Evolutionary conservation across 2,888 invertebrate genomes (phyloP), one percentile per base, ranked within the genome.

Genomic region (Ophioninae sp.): DNA sequence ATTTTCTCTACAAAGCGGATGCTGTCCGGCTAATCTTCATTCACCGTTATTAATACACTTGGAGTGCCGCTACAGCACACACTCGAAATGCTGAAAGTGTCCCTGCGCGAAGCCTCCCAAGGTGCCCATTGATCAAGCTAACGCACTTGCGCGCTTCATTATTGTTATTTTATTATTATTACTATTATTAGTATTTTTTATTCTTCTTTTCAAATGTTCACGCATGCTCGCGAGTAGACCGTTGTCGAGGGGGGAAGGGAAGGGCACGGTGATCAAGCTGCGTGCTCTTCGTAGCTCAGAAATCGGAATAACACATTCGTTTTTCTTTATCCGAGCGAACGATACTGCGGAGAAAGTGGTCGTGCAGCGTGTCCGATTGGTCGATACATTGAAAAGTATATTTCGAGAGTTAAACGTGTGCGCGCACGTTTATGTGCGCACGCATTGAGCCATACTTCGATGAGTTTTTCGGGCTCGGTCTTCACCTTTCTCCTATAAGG

Each of bases 321-420:
- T 84, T 84, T 84, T 56, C 70, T 81, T 75, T 67, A 72, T 72
- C 75, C 67, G 74, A 56, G 61, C 65, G 64, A 39, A 50, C 70
- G 70, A 77, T 77, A 61, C 41, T 37, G 20, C 68, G 72, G 84
- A 78, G 84, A 84, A 84, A 84, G 84, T 84, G 81, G 75, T 84
- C 61, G 74, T 44, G 77, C 50, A 21, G 64, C 65, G 76, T 41
- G 65, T 79, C 69, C 78, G 84, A 79, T 78, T 83, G 83, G 78
- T 78, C 81, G 69, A 80, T 73, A 74, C 62, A 77, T 83, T 64
- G 77, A 69, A 69, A 83, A 74, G 72, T 81, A 81, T 84, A 81
- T 84, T 84, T 79, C 78, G 78, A 81, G 81, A 79, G 61, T 61
- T 59, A 23, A 10, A 44, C n/a, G n/a, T 37, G n/a, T 21, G 44